phyloP scores from a whole-genome alignment of 2,888 invertebrate genomes.

The Arrhopalites spinosus region DNA sequence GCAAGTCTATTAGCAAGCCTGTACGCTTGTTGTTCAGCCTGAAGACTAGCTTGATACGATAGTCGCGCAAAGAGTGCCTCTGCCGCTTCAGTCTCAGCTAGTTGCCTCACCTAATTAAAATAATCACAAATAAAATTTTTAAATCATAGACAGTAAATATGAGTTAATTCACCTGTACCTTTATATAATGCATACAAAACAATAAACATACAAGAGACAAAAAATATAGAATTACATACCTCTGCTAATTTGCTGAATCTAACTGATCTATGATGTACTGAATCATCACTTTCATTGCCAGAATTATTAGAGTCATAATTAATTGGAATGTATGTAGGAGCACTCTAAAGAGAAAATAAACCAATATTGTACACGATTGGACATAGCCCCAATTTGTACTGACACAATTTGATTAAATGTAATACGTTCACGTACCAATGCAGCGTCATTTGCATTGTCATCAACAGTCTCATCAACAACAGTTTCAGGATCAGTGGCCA shows the following conservation, averaged over 20 bases:
- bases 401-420: background rate
- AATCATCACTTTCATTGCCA: constrained; percentile 83
- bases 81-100: constrained; percentile 87
- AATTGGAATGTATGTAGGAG: constrained; percentile 89
- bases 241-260: constrained; percentile 82
- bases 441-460: constrained; percentile 49
- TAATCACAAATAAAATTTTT: background rate
- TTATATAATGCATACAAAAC: constrained; percentile 58
- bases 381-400: too few species aligned
- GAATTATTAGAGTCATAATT: constrained; percentile 72
- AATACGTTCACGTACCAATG: constrained; percentile 38
- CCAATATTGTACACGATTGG: too few species aligned
- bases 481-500: constrained; percentile 42
- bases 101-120: constrained; percentile 72
- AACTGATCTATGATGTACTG: constrained; percentile 78
- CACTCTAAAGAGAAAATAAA: constrained; percentile 72
- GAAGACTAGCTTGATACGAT: constrained; percentile 89
- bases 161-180: too few species aligned
- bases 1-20: constrained; percentile 77
- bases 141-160: too few species aligned
- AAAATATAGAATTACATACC: constrained; percentile 59
- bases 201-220: too few species aligned
- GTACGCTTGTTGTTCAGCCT: constrained; percentile 78
- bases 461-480: constrained; percentile 45
- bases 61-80: constrained; percentile 90